Evolutionary conservation across 2,113 vertebrate species (phyloP).

Genomic region (Psilopsiagon aymara): DNA sequence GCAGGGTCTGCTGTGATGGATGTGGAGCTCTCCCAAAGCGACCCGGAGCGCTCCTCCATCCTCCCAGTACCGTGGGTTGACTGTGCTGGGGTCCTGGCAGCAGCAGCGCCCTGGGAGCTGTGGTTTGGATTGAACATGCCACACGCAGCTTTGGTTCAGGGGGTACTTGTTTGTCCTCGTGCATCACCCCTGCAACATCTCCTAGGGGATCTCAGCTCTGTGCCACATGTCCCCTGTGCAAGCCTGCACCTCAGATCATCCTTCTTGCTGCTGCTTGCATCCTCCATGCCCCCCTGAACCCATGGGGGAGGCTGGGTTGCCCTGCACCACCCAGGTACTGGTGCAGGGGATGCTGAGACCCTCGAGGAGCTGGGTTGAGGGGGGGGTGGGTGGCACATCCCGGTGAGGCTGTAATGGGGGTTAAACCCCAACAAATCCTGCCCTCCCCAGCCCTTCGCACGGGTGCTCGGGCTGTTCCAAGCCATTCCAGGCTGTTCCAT

Average conservation of each 20-base stretch:
- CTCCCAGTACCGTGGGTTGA: rapidly evolving
- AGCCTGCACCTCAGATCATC: neutral
- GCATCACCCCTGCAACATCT: neutral
- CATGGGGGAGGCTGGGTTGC: neutral
- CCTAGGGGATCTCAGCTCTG: neutral
- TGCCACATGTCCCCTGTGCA: neutral
- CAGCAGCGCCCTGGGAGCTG: neutral
- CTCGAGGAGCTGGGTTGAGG: neutral
- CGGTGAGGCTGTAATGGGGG: rapidly evolving
- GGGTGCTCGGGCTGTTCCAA: neutral
- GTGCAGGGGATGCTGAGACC: rapidly evolving
- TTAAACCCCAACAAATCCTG: neutral
- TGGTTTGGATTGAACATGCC: neutral
- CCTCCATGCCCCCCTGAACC: neutral
- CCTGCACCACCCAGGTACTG: rapidly evolving
- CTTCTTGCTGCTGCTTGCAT: neutral
- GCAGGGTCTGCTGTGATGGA: rapidly evolving
- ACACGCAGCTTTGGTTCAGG: rapidly evolving
- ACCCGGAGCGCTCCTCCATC: rapidly evolving
- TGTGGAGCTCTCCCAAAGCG: rapidly evolving
- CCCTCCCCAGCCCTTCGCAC: neutral
- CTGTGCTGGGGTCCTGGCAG: neutral
- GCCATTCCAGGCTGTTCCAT: neutral
- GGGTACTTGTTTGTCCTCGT: rapidly evolving
- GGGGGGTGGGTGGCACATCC: neutral